Base-by-base conservation (phyloP, 2,888 invertebrate genomes). In the Toxonevra muliebris region DNA sequence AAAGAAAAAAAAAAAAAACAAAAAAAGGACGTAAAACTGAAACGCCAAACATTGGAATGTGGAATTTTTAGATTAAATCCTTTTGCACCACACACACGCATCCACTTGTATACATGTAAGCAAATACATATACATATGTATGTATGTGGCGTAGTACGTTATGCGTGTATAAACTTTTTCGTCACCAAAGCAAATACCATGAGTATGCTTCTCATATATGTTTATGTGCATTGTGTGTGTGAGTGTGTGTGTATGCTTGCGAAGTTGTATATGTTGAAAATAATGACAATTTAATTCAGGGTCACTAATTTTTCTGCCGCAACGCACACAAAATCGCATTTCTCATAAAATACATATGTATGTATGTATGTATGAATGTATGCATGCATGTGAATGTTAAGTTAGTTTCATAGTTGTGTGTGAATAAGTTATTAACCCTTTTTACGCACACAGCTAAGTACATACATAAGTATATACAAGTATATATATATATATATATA, bases 231-330 rank as follows among this genome's bases (percentile, higher is more conserved):
- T n/a, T 13, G 1, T 57, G 19, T 20, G 45, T n/a, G 13, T 50
- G 50, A 59, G 54, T 62, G 50, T 55, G 43, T 48, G 76, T 79
- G 75, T 30, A 7, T 77, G 76, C 75, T 76, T 48, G 48, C 11
- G 48, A 5, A 10, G 15, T 48, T 13, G 10, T 15, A 48, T 60
- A 4, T 30, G 50, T 78, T 79, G 72, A 77, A 76, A 77, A 77
- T 80, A 80, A 80, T 80, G 79, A 78, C 77, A 73, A 78, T 76
- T 79, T 79, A 76, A 80, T 80, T 79, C 80, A 80, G 80, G 79
- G 79, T 80, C 79, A 79, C 80, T 79, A 79, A 79, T 79, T 79
- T 78, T 80, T 79, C 79, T 75, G 74, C 77, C 76, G 71, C 73
- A 75, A 73, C 71, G 75, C 78, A 79, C 78, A 75, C 52, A 52